phyloP scores from a whole-genome alignment of 2,113 vertebrate species.

The Amblyornis subalaris region DNA sequence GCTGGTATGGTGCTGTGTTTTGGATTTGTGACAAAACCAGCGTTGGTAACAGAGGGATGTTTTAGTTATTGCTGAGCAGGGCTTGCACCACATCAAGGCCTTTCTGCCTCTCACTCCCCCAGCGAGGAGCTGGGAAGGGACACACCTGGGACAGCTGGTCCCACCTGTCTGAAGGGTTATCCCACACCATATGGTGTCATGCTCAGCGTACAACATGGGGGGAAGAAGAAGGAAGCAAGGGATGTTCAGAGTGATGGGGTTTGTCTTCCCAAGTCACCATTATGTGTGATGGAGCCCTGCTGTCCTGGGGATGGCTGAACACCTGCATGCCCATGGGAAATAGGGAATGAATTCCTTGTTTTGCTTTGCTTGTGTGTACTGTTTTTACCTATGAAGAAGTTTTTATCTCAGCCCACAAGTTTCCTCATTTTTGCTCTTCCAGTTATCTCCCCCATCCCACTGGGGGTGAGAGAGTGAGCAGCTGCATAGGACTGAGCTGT shows the following conservation, averaged over 20 bases:
- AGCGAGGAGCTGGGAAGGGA: neutral
- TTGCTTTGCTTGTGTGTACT: neutral
- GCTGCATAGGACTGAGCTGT: neutral
- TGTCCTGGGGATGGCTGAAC: neutral
- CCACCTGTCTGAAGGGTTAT: neutral
- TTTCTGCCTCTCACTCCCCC: neutral
- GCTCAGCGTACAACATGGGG: neutral
- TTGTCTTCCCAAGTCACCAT: neutral
- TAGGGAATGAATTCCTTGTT: neutral
- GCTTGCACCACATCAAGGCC: accelerated
- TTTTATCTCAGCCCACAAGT: neutral
- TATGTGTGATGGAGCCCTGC: accelerated
- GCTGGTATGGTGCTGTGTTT: neutral
- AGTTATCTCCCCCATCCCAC: neutral
- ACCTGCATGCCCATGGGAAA: neutral
- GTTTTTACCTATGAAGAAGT: neutral
- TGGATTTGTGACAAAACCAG: neutral
- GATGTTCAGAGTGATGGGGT: accelerated
- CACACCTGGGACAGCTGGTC: neutral
- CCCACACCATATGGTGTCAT: neutral
- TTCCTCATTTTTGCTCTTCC: neutral
- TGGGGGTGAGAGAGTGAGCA: accelerated
- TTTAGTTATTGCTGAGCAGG: neutral
- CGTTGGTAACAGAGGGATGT: neutral
- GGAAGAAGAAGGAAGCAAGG: neutral